Evolutionary conservation across 23 tunicate species (phyloP), one percentile per base, ranked within the genome.

Genomic region (Phallusia fumigata): DNA sequence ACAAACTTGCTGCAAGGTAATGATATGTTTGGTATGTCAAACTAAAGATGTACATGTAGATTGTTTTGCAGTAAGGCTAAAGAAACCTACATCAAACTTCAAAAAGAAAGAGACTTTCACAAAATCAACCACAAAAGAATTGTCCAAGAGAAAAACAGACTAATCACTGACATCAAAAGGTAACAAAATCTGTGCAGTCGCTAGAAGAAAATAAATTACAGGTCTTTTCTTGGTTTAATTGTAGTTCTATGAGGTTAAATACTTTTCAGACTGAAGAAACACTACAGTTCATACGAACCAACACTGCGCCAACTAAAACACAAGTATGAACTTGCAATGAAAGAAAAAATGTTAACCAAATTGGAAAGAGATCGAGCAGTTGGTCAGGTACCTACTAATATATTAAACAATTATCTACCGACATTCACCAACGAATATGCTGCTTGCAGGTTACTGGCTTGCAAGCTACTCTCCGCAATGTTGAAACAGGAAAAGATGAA

Each of bases 71-170:
- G 92, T 52, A 82, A 88, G 45, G 85, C 95, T 3, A 90, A 88
- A 69, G 96, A 90, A 19, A 84, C 87, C 6, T 91, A 85, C 78
- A 65, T 88, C n/a, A 91, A 91, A 73, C 53, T 96, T 13, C 94
- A 79, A 78, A 96, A 96, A 85, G 99, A 91, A 84, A 58, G 96
- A 73, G 99, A 96, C 81, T 96, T 88, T 80, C 99, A 96, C 65
- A 82, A 85, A 64, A 80, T 96, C 81, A 92, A 96, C 78, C 99
- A 96, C 82, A 80, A 89, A 58, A 45, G 99, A 84, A 76, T 91
- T 35, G 99, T 90, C 12, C 99, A 96, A 81, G 99, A 96, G 65
- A 96, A 96, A 79, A 90, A 91, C 75, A 74, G 90, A 79, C 84
- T 96, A 10, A 90, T 96, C 75, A 86, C 90, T 40, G 96, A 96